A percentile compares a stretch with the other conserved stretches of the same genome.
These are phyloP conservation scores for Acronicta leporina DNA, from an alignment of 2,888 invertebrate genomes.

Conservation along the genomic window DNA sequence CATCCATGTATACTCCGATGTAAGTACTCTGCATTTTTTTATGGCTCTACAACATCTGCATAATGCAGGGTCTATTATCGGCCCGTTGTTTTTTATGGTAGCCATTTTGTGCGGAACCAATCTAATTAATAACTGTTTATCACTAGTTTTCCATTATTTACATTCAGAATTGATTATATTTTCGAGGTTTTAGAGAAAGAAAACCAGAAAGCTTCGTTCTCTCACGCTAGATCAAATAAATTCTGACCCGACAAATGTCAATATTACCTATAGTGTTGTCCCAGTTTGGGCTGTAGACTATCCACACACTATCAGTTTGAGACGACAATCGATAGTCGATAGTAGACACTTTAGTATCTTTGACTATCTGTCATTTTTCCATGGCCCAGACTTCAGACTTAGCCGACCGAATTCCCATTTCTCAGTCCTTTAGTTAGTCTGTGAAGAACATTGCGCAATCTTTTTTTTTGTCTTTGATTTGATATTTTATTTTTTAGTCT, in stretches of 20 bases:
- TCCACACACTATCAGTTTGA: too few species aligned
- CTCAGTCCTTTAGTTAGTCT: too few species aligned
- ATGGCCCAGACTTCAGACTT: too few species aligned
- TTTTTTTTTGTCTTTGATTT: too few species aligned
- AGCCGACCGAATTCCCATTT: too few species aligned
- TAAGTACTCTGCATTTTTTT: conserved; percentile 83
- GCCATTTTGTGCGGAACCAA: conserved; percentile 67
- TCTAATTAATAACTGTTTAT: conserved; percentile 4
- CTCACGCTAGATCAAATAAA: conserved; percentile 29
- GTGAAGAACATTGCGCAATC: too few species aligned
- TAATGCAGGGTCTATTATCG: conserved; percentile 81
- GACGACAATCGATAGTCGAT: too few species aligned
- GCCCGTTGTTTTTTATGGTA: conserved; percentile 77
- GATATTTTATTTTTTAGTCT: conserved; percentile 8
- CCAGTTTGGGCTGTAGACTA: too few species aligned
- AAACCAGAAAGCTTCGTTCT: conserved; percentile 35
- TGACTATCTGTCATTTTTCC: too few species aligned
- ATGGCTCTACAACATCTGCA: conserved; percentile 84
- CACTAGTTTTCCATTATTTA: conserved; percentile 39
- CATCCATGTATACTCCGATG: conserved; percentile 83
- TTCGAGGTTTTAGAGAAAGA: conserved; percentile 4
- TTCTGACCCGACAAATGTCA: conserved; percentile 49
- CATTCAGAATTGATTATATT: conserved; percentile 47
- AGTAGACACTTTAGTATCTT: too few species aligned
- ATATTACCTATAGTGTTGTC: conserved; percentile 8